phyloP scores from a whole-genome alignment of 2,888 invertebrate species.

The Troides helena region DNA sequence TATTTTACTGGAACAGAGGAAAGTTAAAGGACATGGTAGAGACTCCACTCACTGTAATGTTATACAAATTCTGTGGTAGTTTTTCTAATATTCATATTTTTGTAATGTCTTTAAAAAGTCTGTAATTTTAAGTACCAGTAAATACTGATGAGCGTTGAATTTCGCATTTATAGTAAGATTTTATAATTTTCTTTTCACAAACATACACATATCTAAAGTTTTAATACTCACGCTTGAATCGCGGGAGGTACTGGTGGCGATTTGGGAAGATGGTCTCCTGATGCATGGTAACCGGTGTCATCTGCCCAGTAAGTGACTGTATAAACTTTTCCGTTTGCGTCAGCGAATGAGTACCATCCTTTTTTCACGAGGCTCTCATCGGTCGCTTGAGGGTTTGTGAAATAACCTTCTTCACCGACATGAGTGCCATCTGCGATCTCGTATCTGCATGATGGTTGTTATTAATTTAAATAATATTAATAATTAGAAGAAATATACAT shows the following conservation, averaged over 20 bases:
- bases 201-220: not conserved
- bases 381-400: constrained; percentile 54
- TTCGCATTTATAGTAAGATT: too few relatives aligned
- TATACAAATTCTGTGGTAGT: too few relatives aligned
- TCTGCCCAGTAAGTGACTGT: constrained; percentile 73
- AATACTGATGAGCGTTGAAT: too few relatives aligned
- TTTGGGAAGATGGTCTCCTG: constrained; percentile 69
- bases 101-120: too few relatives aligned
- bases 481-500: not conserved
- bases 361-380: constrained; percentile 71
- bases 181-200: not conserved
- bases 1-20: too few relatives aligned
- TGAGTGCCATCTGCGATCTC: constrained; percentile 70
- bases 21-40: too few relatives aligned
- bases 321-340: constrained; percentile 67
- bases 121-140: too few relatives aligned
- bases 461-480: not conserved
- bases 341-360: constrained; percentile 72
- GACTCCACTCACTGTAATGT: too few relatives aligned
- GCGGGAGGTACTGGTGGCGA: constrained; percentile 64
- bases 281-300: constrained; percentile 69
- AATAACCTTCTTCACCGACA: constrained; percentile 70
- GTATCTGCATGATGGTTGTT: constrained; percentile 49
- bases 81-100: too few relatives aligned
- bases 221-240: constrained; percentile 65